Conservation (phyloP, 2,797 vertebrate genomes). For the Rhyacichthys aspro region DNA sequence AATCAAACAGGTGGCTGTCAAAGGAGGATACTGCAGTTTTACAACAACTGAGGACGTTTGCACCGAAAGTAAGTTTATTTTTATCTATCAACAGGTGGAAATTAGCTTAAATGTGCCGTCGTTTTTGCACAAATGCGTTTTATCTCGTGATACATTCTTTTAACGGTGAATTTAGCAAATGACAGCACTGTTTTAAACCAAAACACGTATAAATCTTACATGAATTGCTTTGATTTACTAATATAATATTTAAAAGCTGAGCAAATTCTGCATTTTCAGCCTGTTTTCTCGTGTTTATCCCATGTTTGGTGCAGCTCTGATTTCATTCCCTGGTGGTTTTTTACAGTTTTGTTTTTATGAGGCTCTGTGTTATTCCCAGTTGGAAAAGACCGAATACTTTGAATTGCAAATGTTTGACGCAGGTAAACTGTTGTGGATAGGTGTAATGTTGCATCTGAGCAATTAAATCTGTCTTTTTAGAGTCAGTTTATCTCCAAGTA, state of each 20-base stretch:
- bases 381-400: conserved; percentile 45
- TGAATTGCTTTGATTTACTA: background rate
- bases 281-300: background rate
- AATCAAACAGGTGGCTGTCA: background rate
- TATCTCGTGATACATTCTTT: background rate
- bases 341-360: conserved; percentile 8
- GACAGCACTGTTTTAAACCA: background rate
- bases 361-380: background rate
- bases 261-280: too few relatives aligned
- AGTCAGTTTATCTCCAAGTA: conserved; percentile 14
- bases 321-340: conserved; percentile 23
- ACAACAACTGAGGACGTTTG: conserved; percentile 19
- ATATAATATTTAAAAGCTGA: too few relatives aligned
- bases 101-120: background rate
- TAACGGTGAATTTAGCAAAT: background rate
- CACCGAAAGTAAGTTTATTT: conserved; percentile 34
- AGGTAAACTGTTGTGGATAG: conserved; percentile 26
- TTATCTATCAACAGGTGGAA: background rate
- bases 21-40: background rate
- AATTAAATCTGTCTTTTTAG: conserved; percentile 21
- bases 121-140: background rate
- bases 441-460: conserved; percentile 48
- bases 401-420: conserved; percentile 69
- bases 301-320: conserved; percentile 38
- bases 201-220: background rate